Percentiles rank a stretch among this genome's conserved stretches.
Conservation (phyloP, 2,797 vertebrate species). For the Anolis apletophallus region DNA sequence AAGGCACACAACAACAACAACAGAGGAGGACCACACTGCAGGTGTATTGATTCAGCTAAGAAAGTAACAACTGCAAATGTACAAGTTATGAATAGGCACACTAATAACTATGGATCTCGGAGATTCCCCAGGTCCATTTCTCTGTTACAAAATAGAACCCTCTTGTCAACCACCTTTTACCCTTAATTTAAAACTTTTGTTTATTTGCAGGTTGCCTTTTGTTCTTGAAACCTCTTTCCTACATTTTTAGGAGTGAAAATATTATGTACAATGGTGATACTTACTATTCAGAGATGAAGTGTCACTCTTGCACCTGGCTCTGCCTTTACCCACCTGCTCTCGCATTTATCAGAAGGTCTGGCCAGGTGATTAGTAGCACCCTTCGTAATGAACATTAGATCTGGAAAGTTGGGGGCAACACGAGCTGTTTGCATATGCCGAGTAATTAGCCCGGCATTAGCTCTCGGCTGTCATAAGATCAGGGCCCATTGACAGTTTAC, state of each 20-base stretch:
- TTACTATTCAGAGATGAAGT: constrained; percentile 37
- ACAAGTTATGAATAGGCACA: too few species aligned
- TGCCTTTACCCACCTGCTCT: constrained; percentile 47
- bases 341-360: constrained; percentile 58
- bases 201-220: neutral
- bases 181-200: neutral
- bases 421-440: constrained; percentile 64
- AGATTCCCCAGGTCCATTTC: neutral
- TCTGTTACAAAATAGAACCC: neutral
- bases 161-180: accelerated
- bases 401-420: constrained; percentile 67
- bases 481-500: constrained; percentile 77
- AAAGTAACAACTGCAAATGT: too few species aligned
- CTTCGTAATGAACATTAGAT: constrained; percentile 76
- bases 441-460: constrained; percentile 75
- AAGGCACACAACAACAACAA: too few species aligned
- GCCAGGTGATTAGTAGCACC: constrained; percentile 76
- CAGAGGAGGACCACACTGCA: too few species aligned
- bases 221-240: neutral
- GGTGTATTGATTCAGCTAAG: too few species aligned
- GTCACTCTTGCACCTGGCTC: constrained; percentile 38
- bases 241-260: neutral
- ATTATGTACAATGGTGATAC: constrained; percentile 22
- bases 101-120: neutral
- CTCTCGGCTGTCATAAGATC: constrained; percentile 78